phyloP scores from a whole-genome alignment of 1,140 invertebrate genomes.

The Zaprionus davidi region DNA sequence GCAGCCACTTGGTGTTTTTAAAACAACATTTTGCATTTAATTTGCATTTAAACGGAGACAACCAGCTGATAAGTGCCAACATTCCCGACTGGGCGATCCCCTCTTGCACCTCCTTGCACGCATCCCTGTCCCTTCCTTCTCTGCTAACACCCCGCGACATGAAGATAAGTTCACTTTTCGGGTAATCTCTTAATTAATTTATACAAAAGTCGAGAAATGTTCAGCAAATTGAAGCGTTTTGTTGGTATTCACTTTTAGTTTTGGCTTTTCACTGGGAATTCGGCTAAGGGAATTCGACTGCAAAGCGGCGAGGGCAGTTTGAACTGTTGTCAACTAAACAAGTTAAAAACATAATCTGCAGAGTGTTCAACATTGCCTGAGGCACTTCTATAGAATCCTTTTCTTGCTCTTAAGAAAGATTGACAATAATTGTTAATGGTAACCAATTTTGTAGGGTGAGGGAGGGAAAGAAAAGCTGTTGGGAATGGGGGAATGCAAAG shows the following conservation, averaged over 20 bases:
- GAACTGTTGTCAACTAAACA: not conserved
- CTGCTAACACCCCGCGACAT: not conserved
- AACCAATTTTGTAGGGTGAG: too few relatives aligned
- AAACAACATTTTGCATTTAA: conserved; percentile 55
- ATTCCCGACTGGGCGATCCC: conserved; percentile 2
- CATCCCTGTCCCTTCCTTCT: not conserved
- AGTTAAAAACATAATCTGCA: not conserved
- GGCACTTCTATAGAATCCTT: not conserved
- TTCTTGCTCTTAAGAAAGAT: too few relatives aligned
- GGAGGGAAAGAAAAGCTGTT: too few relatives aligned
- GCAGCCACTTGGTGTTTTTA: conserved; percentile 12
- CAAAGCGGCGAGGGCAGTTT: not conserved
- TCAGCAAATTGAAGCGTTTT: conserved; percentile 9
- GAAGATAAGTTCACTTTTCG: conserved; percentile 2
- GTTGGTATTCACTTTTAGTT: not conserved
- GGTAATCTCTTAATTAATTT: conserved; percentile 13
- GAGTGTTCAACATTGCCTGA: too few relatives aligned
- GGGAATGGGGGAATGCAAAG: too few relatives aligned
- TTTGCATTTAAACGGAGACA: conserved; percentile 72
- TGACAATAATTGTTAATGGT: too few relatives aligned
- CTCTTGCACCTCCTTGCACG: not conserved
- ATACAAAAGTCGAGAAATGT: conserved; percentile 5
- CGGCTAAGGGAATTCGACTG: not conserved
- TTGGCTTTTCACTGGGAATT: not conserved
- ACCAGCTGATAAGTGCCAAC: conserved; percentile 50